phyloP scores from a whole-genome alignment of 1,140 invertebrate species.

The Achroia grisella region DNA sequence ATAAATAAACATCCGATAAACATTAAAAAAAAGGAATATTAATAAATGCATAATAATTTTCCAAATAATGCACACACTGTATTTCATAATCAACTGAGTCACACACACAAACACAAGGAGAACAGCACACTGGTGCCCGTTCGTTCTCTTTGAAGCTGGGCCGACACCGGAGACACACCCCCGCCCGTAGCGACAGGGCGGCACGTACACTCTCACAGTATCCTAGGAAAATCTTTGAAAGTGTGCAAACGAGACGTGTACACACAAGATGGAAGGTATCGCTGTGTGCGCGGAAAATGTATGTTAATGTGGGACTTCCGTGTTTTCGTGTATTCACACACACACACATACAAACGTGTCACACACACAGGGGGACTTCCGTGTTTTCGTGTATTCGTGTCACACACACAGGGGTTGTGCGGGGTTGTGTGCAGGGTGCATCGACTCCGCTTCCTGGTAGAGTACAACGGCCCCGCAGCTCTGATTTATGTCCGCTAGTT shows the following conservation, averaged over 20 bases:
- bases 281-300: constrained; percentile 47
- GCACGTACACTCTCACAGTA: constrained; percentile 36
- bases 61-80: constrained; percentile 30
- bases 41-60: too few relatives aligned
- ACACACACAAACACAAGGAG: constrained; percentile 25
- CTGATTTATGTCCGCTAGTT: constrained; percentile 57
- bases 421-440: constrained; percentile 50
- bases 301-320: constrained; percentile 62
- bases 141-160: constrained; percentile 26
- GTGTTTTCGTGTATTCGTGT: constrained; percentile 19
- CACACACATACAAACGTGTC: too few relatives aligned
- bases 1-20: too few relatives aligned
- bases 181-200: constrained; percentile 42
- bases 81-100: constrained; percentile 33
- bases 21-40: background rate
- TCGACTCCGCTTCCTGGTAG: constrained; percentile 64
- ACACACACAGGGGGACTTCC: constrained; percentile 34
- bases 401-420: constrained; percentile 7
- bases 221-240: constrained; percentile 33
- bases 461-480: constrained; percentile 56
- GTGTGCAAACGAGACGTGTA: constrained; percentile 21
- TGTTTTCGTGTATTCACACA: constrained; percentile 53
- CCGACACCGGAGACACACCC: constrained; percentile 44
- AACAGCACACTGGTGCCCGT: constrained; percentile 17
- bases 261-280: constrained; percentile 1